Conservation (phyloP, 1,140 invertebrate species). For the Ceratina australensis region DNA sequence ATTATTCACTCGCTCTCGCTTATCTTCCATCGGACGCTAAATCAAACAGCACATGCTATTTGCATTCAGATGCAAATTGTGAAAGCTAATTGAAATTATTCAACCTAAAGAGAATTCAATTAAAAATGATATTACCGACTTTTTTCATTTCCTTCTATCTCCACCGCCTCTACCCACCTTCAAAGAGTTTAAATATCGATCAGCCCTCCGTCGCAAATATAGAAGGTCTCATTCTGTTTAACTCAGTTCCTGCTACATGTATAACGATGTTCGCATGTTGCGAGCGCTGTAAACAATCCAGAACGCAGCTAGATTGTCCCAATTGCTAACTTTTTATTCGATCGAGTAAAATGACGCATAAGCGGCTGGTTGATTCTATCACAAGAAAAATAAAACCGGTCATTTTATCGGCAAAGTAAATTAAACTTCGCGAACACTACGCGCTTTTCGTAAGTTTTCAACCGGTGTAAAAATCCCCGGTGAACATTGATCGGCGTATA, state of each 20-base stretch:
- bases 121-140: not conserved
- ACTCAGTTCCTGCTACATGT: not conserved
- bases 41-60: not conserved
- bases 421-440: conserved; percentile 29
- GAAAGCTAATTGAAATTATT: not conserved
- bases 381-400: conserved; percentile 26
- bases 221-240: conserved; percentile 4
- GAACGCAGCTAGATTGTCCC: not conserved
- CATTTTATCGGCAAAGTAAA: conserved; percentile 26
- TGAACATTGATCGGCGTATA: conserved; percentile 34
- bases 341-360: conserved; percentile 16
- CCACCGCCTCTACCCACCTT: not conserved
- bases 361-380: conserved; percentile 1
- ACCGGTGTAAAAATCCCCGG: conserved; percentile 22
- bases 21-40: conserved; percentile 15
- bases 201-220: not conserved
- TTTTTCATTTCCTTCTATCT: not conserved
- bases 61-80: not conserved
- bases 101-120: not conserved
- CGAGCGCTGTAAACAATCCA: conserved; percentile 4
- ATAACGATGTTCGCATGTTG: not conserved
- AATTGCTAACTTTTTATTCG: conserved; percentile 5
- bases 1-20: conserved; percentile 18
- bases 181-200: conserved; percentile 1
- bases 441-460: not conserved